Evolutionary conservation across 2,113 vertebrate genomes (phyloP).

Genomic region (Xenopus tropicalis): DNA sequence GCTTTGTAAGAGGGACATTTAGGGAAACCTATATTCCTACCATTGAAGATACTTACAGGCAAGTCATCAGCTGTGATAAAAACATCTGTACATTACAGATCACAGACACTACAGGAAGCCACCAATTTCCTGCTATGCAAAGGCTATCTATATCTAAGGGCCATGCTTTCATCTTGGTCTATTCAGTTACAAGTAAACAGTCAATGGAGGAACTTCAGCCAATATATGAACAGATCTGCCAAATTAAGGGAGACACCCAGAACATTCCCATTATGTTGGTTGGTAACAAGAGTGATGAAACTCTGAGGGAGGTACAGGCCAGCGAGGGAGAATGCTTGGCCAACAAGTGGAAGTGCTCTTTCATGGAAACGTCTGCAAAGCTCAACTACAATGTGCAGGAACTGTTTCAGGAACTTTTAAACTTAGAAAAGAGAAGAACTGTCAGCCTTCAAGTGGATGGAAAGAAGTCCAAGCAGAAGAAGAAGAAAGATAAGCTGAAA

Average conservation of each 20-base stretch:
- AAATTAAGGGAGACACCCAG: slow-evolving; percentile 63
- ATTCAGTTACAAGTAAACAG: slow-evolving; percentile 63
- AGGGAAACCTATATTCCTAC: slow-evolving; percentile 63
- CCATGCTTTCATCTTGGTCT: slow-evolving; percentile 68
- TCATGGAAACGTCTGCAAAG: slow-evolving; percentile 67
- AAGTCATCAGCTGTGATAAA: slow-evolving; percentile 70
- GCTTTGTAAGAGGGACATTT: slow-evolving; percentile 63
- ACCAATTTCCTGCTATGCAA: slow-evolving; percentile 72
- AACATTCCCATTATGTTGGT: slow-evolving; percentile 62
- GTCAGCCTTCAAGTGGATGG: slow-evolving; percentile 57
- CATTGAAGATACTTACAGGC: slow-evolving; percentile 65
- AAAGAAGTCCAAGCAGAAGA: slow-evolving; percentile 62
- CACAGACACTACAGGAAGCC: slow-evolving; percentile 68
- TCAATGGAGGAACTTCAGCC: slow-evolving; percentile 65
- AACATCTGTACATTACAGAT: slow-evolving; percentile 71
- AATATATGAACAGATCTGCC: slow-evolving; percentile 64
- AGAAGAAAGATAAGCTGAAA: slow-evolving; percentile 59
- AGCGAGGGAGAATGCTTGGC: slow-evolving; percentile 60
- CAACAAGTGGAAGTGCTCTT: slow-evolving; percentile 66
- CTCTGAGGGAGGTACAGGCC: slow-evolving; percentile 55
- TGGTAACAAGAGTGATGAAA: slow-evolving; percentile 63
- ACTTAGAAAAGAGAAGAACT: slow-evolving; percentile 60
- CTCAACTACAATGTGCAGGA: slow-evolving; percentile 65
- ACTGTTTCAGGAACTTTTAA: slow-evolving; percentile 65
- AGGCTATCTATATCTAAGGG: slow-evolving; percentile 67